Conservation (phyloP, 2,888 invertebrate species). For the Brachylomia viminalis region DNA sequence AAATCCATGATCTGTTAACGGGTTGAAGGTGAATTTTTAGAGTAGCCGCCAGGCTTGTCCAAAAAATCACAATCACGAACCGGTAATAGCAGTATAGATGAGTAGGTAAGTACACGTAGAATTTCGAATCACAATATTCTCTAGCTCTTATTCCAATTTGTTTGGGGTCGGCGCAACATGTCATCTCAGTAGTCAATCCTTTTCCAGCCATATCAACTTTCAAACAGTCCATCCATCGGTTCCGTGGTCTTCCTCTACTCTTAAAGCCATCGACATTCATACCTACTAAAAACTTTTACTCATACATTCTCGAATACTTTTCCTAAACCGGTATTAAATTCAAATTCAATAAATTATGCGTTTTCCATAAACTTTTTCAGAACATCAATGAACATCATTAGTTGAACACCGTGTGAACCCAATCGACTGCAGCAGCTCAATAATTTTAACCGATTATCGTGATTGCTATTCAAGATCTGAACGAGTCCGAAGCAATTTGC, state of each 20-base stretch:
- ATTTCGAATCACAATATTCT: too few species aligned
- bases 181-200: not conserved
- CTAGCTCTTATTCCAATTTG: not conserved
- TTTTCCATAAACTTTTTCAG: conserved; percentile 1
- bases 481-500: conserved; percentile 69
- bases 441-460: conserved; percentile 66
- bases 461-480: conserved; percentile 68
- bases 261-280: not conserved
- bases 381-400: conserved; percentile 21
- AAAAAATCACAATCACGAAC: not conserved
- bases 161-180: not conserved
- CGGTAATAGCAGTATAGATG: not conserved
- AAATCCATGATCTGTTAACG: not conserved
- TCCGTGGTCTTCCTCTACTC: not conserved
- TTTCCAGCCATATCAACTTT: not conserved
- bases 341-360: too few species aligned
- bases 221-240: not conserved
- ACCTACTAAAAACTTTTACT: not conserved
- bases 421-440: conserved; percentile 51
- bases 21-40: not conserved
- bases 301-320: not conserved
- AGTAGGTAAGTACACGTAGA: not conserved
- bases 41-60: too few species aligned
- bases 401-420: conserved; percentile 62
- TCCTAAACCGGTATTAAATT: not conserved